Base-by-base conservation (phyloP, 2,113 vertebrate genomes). In the Pachyramphus minor region DNA sequence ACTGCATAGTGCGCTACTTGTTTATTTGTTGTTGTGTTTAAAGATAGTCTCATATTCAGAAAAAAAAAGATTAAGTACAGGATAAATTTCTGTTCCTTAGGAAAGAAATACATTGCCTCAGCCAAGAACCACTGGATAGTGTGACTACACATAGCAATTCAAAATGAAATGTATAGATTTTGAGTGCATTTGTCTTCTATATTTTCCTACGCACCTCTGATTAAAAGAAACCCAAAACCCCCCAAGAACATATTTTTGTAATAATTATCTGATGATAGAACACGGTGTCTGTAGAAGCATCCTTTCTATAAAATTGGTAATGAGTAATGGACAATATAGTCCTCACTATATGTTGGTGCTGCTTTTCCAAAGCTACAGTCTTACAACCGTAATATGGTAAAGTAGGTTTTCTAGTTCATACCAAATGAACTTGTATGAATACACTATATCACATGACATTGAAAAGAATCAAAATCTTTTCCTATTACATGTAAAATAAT, bases 221-320 rank as follows among this genome's bases (percentile, higher is more conserved):
- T 53, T 56, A 12, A 35, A 78, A 56, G 28, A 35, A 9, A 6
- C 1, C 0, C 1, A 24, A 37, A 45, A 27, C 20, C 5, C 1
- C 2, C 0, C 2, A 64, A 12, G 47, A 66, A 14, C 3, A 10
- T 0, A 68, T 60, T 88, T 9, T 76, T 5, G 18, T 39, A 60
- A 83, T 49, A 30, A 21, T 39, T 82, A 5, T 50, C 17, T 59
- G 10, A n/a, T 72, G 8, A 73, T 41, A 1, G 12, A 66, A 66
- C 8, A 44, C 11, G 24, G 11, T 19, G 12, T 15, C 7, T 55
- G 15, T 41, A 55, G 18, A 14, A 71, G 1, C 14, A 67, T 35
- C 3, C 2, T 64, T 55, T 47, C 27, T 59, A 28, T 25, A 55
- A 67, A 62, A 41, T 12, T 71, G 1, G 3, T n/a, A 19, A 37